Conservation (phyloP, 30 jellyfish, hydroid and myxozoan species). For the Hydra vulgaris region DNA sequence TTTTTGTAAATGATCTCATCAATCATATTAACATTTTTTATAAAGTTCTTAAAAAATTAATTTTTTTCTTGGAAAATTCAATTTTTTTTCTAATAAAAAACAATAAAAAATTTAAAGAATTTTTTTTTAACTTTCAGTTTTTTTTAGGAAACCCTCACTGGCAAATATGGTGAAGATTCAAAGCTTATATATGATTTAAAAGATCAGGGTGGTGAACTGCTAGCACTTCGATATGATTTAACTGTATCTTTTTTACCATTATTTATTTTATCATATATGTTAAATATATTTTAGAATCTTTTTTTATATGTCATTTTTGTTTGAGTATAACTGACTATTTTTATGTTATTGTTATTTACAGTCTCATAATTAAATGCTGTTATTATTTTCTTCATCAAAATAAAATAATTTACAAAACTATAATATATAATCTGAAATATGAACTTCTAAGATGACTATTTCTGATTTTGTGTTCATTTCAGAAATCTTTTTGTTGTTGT, state of each 20-base stretch:
- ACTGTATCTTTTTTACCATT: constrained; percentile 56
- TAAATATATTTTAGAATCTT: background rate
- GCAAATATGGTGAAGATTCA: constrained; percentile 98
- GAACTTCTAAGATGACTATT: no score
- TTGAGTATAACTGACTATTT: background rate
- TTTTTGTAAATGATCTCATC: no score
- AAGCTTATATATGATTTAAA: constrained; percentile 83
- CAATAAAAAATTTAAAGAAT: background rate
- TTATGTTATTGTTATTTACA: no score
- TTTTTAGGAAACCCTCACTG: constrained; percentile 90
- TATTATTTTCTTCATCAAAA: no score
- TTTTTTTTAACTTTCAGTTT: background rate
- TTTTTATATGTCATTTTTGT: background rate
- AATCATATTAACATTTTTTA: no score
- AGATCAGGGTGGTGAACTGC: constrained; percentile 98
- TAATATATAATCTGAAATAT: no score
- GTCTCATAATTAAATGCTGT: no score
- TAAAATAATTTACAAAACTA: no score
- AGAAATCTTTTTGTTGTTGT: no score
- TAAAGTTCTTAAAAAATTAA: no score
- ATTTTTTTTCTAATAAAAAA: background rate
- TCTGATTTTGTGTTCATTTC: no score
- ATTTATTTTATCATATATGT: background rate
- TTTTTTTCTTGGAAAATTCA: background rate
- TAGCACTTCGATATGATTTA: constrained; percentile 86